phyloP scores from a whole-genome alignment of 2,113 vertebrate species.

The Vulpes lagopus region DNA sequence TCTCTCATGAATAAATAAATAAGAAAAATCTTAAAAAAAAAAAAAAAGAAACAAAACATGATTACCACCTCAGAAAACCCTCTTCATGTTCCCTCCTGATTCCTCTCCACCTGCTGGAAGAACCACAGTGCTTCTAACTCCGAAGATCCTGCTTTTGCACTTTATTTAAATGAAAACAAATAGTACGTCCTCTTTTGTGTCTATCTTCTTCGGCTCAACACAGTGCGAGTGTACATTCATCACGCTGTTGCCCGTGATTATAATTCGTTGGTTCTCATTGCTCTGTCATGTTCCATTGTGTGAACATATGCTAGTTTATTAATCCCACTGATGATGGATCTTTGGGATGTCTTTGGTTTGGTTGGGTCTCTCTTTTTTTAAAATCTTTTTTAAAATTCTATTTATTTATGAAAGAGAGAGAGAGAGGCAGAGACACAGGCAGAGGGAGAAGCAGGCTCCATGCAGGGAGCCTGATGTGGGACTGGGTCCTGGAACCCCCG shows the following conservation, averaged over 20 bases:
- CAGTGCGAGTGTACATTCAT: not conserved
- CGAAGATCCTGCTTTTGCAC: not conserved
- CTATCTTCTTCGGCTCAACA: not conserved
- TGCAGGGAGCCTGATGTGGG: too few species aligned
- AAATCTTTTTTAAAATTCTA: too few species aligned
- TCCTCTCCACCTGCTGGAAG: not conserved
- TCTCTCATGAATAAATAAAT: too few species aligned
- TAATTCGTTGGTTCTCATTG: not conserved
- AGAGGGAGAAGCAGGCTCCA: too few species aligned
- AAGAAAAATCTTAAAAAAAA: too few species aligned
- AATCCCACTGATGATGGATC: not conserved
- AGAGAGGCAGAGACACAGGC: too few species aligned
- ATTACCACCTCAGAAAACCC: not conserved
- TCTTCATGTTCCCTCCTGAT: too few species aligned
- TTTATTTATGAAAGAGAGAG: too few species aligned
- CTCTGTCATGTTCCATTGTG: not conserved
- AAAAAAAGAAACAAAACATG: too few species aligned
- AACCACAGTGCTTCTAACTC: not conserved
- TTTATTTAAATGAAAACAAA: not conserved
- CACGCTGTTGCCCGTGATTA: rapidly evolving
- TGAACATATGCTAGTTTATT: not conserved
- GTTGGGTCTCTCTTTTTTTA: too few species aligned
- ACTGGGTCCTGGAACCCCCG: too few species aligned
- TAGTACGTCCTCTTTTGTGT: not conserved
- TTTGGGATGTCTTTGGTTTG: not conserved